Base-by-base conservation (phyloP, 92 coral and sea anemone species). In the Plumapathes pennacea region DNA sequence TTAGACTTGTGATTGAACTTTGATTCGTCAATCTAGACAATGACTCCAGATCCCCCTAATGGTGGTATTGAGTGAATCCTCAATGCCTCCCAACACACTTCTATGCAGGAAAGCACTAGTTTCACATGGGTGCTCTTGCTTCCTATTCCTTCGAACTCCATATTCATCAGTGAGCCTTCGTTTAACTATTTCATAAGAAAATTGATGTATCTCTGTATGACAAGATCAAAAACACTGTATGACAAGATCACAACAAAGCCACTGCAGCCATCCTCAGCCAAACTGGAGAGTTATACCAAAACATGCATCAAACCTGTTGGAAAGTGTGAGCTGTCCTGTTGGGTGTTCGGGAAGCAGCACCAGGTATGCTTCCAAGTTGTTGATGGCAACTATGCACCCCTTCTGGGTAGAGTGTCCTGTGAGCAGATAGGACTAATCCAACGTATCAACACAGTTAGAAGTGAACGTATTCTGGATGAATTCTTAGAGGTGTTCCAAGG, bases 401-500 rank as follows among this genome's bases (percentile, higher is more conserved):
- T 52, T 6, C 27, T 51, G 28, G 54, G 73, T 25, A 25, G 57
- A 44, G 26, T 37, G 41, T n/a, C 52, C 18, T 48, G 59, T 12
- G 47, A 63, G 31, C 2, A 62, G 0, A 8, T 62, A 32, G 21
- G 31, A 19, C 20, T 64, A 22, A 48, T 48, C 4, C 48, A 64
- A 30, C 59, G 60, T 25, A 34, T 48, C 26, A 38, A 64, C 14
- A 11, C 31, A 13, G 19, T 64, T 1, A 20, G 14, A 38, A 32
- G 59, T 49, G 55, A 4, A 23, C 47, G 43, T 25, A 23, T 74
- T 15, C 48, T 64, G 19, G 72, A 62, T 13, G 51, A 64, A 17
- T 77, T 67, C 13, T 71, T 71, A 7, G 62, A 67, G 13, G 70
- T 77, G 42, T 77, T 77, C 25, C 38, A 59, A 42, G 77, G 64